Conservation (phyloP, 2,888 invertebrate species). For the Lutraria lutraria region DNA sequence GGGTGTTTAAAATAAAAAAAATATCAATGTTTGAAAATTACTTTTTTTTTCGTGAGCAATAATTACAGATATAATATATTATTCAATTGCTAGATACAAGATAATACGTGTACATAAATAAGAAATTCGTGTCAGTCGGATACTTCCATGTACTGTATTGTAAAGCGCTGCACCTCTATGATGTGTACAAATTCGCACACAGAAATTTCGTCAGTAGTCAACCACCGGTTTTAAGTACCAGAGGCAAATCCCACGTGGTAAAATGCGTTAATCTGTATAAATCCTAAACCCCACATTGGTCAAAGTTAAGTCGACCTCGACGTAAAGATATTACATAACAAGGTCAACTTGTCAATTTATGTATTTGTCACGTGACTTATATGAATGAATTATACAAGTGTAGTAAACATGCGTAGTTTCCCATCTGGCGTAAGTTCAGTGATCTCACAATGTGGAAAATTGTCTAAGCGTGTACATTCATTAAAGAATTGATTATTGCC, state of each 20-base stretch:
- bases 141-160: no score
- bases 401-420: conserved; percentile 25
- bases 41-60: no score
- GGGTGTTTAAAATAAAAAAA: no score
- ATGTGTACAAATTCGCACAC: no score
- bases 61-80: no score
- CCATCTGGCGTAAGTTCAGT: background rate
- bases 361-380: conserved; percentile 46
- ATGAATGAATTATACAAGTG: conserved; percentile 51
- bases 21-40: background rate
- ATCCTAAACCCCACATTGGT: background rate
- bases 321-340: conserved; percentile 49
- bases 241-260: background rate
- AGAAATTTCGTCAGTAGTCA: no score
- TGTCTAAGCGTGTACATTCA: background rate
- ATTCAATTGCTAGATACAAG: no score
- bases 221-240: background rate
- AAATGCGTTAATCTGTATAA: background rate
- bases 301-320: background rate
- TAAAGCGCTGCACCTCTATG: no score
- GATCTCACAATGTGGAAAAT: background rate
- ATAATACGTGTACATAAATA: no score
- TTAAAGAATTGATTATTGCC: background rate
- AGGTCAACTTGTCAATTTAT: conserved; percentile 57
- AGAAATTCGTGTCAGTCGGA: no score